Base-by-base conservation (phyloP, 2,888 invertebrate species). In the Cerceris rybyensis region DNA sequence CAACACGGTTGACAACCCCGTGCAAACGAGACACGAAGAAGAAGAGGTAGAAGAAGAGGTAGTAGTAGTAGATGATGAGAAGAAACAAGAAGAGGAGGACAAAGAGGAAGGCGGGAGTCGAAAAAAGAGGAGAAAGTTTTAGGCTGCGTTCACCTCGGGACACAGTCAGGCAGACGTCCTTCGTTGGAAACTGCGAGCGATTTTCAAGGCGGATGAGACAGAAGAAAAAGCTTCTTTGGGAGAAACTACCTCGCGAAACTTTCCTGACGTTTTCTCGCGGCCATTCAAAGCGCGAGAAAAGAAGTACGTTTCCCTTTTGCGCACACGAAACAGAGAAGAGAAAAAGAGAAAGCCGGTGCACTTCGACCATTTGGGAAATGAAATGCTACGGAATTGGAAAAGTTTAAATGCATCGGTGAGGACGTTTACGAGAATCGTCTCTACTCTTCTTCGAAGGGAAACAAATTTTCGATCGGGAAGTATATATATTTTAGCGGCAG, bases 1-100 rank as follows among this genome's bases (percentile, higher is more conserved):
- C 70, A 69, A 72, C 71, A 81, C 82, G 84, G 88, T 87, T 88
- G 88, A 87, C 86, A 87, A 87, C 82, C 81, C 83, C 79, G 78
- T 76, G 49, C 59, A 66, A 71, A 74, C 64, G 76, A 59, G 65
- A 75, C 67, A 60, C 59, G 50, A 66, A 59, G 69, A 71, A 67
- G 67, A 63, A 17, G 46, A 69, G 14, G 50, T 49, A 9, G 16
- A 76, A 4, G 55, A 55, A 55, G 55, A 55, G 17, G 28, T 13
- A 7, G n/a, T 13, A 50, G 43, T 11, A 50, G 42, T 28, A 28
- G 28, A 28, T 4, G 28, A 63, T 11, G 39, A 52, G 14, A 17
- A 60, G 63, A 60, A 69, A 61, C 61, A 71, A 42, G 61, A 49
- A 43, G 52, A 46, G 63, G 43, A 65, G 64, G 14, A 16, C 52